These are phyloP conservation scores for Acronicta alni DNA, from an alignment of 2,888 invertebrate species.

Conservation along the genomic window DNA sequence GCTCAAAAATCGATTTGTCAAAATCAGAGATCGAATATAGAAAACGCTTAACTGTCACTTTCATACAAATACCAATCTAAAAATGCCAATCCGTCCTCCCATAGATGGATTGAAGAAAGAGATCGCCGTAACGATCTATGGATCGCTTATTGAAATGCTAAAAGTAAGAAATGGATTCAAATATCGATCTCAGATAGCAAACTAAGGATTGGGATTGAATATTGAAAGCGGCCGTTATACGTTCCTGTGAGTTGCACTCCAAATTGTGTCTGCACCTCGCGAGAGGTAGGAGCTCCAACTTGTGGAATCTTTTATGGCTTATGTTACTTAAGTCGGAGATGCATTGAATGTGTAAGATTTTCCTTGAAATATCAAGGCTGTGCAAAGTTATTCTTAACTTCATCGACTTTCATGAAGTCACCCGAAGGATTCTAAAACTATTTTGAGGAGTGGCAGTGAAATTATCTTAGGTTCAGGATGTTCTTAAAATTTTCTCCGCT, in stretches of 20 bases:
- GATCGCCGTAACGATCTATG: too few species aligned
- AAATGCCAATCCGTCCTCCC: too few species aligned
- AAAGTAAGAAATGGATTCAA: too few species aligned
- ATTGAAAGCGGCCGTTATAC: too few species aligned
- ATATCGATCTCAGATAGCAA: too few species aligned
- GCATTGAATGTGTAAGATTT: not conserved
- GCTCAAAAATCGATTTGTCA: too few species aligned
- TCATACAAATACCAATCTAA: too few species aligned
- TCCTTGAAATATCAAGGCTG: not conserved
- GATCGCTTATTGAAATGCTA: too few species aligned
- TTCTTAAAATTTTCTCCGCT: not conserved
- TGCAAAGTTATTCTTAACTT: not conserved
- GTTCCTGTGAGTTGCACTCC: conserved; percentile 77
- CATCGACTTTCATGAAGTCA: not conserved
- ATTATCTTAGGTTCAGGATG: not conserved
- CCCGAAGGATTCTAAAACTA: not conserved
- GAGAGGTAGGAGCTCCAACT: conserved; percentile 9
- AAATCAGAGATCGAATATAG: too few species aligned
- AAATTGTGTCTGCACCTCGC: conserved; percentile 62
- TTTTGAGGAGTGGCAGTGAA: not conserved
- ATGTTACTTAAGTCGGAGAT: conserved; percentile 4
- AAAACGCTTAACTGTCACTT: too few species aligned
- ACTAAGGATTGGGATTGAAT: too few species aligned
- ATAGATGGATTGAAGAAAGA: too few species aligned
- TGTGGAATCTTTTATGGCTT: conserved; percentile 30